Base-by-base conservation (phyloP, 2,888 invertebrate genomes). In the Corbicula japonica region DNA sequence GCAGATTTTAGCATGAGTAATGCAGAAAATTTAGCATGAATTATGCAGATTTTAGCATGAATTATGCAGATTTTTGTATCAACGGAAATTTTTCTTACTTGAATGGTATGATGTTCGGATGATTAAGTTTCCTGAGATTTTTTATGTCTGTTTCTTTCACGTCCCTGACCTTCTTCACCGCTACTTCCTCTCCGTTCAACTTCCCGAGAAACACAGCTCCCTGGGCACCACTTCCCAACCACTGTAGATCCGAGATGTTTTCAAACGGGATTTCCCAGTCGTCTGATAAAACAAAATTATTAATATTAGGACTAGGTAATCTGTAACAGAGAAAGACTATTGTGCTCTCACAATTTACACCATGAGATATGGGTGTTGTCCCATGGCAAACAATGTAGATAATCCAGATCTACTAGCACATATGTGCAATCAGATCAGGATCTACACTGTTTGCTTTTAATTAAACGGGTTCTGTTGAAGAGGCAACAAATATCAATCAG, bases 251-350 rank as follows among this genome's bases (percentile, higher is more conserved):
- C 66, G 95, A 96, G 83, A 99, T 97, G 23, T 96, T 95, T 91
- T 98, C 98, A 94, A 98, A 98, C 0, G 97, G 97, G 80, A 99
- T 97, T 94, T 98, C 98, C 99, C 99, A 99, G 76, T 97, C 96
- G 93, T 98, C 97, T 94, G 94, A 6, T 87, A 80, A 69, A 44
- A 38, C 18, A 50, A 50, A 50, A 21, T 8, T 15, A 15, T 50
- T 50, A 50, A 52, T 12, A 12, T 12, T 15, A 8, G 15, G 41
- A 41, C 10, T 41, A 41, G 8, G 41, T 41, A n/a, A n/a, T n/a
- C n/a, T n/a, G n/a, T n/a, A n/a, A n/a, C n/a, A n/a, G n/a, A n/a
- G n/a, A n/a, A n/a, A n/a, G n/a, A n/a, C n/a, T n/a, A n/a, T n/a
- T n/a, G n/a, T n/a, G n/a, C n/a, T n/a, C n/a, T n/a, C n/a, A n/a